Evolutionary conservation across 2,888 invertebrate species (phyloP).

Genomic region (Plutella xylostella): DNA sequence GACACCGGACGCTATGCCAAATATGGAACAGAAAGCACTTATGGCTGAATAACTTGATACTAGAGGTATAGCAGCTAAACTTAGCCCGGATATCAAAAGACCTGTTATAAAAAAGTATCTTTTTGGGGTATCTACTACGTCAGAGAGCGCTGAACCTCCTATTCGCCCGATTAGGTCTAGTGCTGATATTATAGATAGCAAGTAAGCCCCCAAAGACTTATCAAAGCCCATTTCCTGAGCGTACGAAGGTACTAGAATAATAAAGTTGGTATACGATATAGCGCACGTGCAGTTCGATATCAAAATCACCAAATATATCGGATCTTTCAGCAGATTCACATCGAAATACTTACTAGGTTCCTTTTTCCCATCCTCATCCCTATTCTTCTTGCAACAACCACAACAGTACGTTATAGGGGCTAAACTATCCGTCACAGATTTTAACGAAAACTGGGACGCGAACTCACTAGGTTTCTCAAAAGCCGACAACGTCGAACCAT

Average conservation of each 20-base stretch:
- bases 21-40: slow-evolving; percentile 78
- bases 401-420: slow-evolving; percentile 54
- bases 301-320: slow-evolving; percentile 83
- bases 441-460: slow-evolving; percentile 81
- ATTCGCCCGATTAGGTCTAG: slow-evolving; percentile 86
- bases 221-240: slow-evolving; percentile 78
- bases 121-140: slow-evolving; percentile 80
- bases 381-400: slow-evolving; percentile 41
- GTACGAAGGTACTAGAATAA: slow-evolving; percentile 83
- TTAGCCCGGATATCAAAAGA: slow-evolving; percentile 80
- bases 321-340: slow-evolving; percentile 78
- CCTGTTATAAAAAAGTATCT: slow-evolving; percentile 87
- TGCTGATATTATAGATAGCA: slow-evolving; percentile 84
- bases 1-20: slow-evolving; percentile 85
- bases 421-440: slow-evolving; percentile 72
- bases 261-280: slow-evolving; percentile 88
- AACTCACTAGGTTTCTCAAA: slow-evolving; percentile 83
- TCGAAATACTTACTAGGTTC: slow-evolving; percentile 79
- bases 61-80: slow-evolving; percentile 77
- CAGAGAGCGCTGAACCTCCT: slow-evolving; percentile 87
- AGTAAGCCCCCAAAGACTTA: slow-evolving; percentile 76
- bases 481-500: slow-evolving; percentile 83
- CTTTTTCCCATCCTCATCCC: slow-evolving; percentile 39
- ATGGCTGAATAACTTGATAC: slow-evolving; percentile 74
- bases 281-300: slow-evolving; percentile 89